Base-by-base conservation (phyloP, 2,797 vertebrate species). In the Sebastes cheni region DNA sequence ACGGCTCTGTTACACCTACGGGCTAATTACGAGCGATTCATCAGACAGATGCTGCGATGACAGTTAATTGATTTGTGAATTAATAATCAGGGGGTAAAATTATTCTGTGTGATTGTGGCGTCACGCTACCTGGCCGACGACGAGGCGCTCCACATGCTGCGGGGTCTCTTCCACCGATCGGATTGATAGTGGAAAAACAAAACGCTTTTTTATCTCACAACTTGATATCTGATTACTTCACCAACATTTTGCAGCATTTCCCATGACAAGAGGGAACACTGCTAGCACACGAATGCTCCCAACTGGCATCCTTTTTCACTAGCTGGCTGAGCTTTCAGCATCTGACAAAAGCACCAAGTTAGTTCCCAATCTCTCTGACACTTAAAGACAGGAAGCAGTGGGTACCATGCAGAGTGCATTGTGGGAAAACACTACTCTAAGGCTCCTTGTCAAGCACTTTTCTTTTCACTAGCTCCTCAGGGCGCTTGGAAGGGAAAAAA, bases 1-100 rank as follows among this genome's bases (percentile, higher is more conserved):
- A 91, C 71, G 62, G 77, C 72, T 87, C 74, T 75, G 90, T 85
- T 83, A 90, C 90, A 92, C 92, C 93, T 91, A 81, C 82, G 46
- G 93, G 88, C 90, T 95, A 93, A 96, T 96, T 93, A 93, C 56
- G 54, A 82, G 84, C 73, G 65, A 94, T 95, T 94, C 88, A 93
- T 94, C 92, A 94, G 88, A 72, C 84, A 89, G 83, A 89, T 80
- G 88, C 90, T 80, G 80, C 74, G 52, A 89, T 85, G 79, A 84
- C 83, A 89, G 72, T 82, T 91, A 94, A 95, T 93, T 94, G 92
- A 95, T 95, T 94, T 88, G 85, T 79, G 81, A 90, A 94, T 94
- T 93, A 94, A 94, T 93, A 94, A 93, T 82, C 78, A 71, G 75
- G 86, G 39, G 72, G 72, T 77, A 77, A 91, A 87, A 92, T 89